Conservation (phyloP, 30 jellyfish, hydroid and myxozoan species). For the Turritopsis dohrnii region DNA sequence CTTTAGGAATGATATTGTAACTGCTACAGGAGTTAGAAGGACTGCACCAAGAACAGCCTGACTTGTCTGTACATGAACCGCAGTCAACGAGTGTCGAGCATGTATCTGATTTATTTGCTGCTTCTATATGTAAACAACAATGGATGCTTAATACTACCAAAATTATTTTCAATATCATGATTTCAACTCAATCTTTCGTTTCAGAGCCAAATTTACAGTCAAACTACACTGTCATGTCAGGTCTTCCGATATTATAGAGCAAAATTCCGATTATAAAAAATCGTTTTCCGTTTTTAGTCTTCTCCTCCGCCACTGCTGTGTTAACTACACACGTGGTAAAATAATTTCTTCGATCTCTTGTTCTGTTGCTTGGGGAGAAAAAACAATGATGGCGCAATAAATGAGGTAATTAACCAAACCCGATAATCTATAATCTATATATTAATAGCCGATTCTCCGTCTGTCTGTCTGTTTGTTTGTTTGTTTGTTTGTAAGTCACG, state of each 20-base stretch:
- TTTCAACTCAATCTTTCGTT: background rate
- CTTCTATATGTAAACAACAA: background rate
- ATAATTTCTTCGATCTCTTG: too few relatives aligned
- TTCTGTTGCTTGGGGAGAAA: too few relatives aligned
- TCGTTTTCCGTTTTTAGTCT: too few relatives aligned
- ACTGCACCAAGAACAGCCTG: constrained; percentile 81
- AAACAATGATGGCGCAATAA: too few relatives aligned
- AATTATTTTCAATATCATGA: background rate
- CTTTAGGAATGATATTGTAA: constrained; percentile 70
- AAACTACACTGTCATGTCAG: background rate
- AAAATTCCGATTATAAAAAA: background rate
- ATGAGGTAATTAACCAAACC: too few relatives aligned
- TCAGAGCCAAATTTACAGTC: background rate
- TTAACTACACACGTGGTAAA: too few relatives aligned
- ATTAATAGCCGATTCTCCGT: too few relatives aligned
- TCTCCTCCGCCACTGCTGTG: too few relatives aligned
- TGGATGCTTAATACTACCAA: background rate
- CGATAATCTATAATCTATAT: too few relatives aligned
- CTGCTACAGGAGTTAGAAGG: constrained; percentile 59
- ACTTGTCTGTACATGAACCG: constrained; percentile 44
- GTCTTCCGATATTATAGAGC: background rate
- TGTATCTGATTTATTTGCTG: background rate
- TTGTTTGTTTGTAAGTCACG: too few relatives aligned
- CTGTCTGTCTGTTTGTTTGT: too few relatives aligned
- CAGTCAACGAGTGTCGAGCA: constrained; percentile 8